These are phyloP conservation scores for Siphlonurus alternatus DNA, from an alignment of 2,888 invertebrate species.

Conservation along the genomic window DNA sequence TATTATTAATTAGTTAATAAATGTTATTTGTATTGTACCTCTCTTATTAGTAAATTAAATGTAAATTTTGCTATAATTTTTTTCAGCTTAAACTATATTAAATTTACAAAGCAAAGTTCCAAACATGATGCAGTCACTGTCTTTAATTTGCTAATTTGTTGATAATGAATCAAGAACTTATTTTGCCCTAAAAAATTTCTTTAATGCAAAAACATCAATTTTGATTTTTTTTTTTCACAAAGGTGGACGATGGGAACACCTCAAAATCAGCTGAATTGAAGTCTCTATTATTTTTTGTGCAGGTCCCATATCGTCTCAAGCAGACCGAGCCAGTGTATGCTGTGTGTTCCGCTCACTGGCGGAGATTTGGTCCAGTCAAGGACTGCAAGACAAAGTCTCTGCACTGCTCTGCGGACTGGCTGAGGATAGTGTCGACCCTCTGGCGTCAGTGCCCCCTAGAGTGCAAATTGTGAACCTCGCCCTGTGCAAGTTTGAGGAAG, in stretches of 20 bases:
- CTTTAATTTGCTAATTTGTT: neutral
- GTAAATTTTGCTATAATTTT: too few relatives aligned
- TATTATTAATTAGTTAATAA: too few relatives aligned
- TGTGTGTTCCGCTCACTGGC: constrained; percentile 11
- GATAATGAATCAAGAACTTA: too few relatives aligned
- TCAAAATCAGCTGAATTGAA: too few relatives aligned
- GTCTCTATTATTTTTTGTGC: too few relatives aligned
- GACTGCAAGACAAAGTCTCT: neutral
- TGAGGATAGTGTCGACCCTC: neutral
- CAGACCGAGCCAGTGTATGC: constrained; percentile 9
- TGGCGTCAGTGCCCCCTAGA: neutral
- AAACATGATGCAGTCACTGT: neutral
- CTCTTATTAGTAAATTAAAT: too few relatives aligned
- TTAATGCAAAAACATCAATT: too few relatives aligned
- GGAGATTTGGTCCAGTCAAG: constrained; percentile 10
- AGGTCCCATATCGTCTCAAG: neutral
- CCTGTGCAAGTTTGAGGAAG: constrained; percentile 22
- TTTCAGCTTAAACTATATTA: too few relatives aligned
- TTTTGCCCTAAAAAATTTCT: too few relatives aligned
- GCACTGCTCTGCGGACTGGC: neutral
- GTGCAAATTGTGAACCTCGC: constrained; percentile 14
- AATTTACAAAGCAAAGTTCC: too few relatives aligned
- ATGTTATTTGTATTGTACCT: too few relatives aligned
- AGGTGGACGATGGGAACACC: too few relatives aligned
- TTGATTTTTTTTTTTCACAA: neutral